phyloP scores from a whole-genome alignment of 2,797 vertebrate genomes.

The Coregonus ussuriensis region DNA sequence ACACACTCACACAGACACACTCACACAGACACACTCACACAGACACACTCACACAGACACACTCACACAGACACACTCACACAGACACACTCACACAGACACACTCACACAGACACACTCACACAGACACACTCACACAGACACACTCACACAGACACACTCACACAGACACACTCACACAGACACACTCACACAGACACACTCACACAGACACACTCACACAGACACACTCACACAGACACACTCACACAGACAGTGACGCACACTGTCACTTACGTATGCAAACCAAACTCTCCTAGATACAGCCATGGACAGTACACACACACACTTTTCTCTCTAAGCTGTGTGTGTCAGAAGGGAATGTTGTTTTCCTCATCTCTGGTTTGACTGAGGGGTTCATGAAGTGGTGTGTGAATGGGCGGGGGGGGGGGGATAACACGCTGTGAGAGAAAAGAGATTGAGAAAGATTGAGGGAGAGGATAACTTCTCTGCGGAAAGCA shows the following conservation, averaged over 20 bases:
- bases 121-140: too few relatives aligned
- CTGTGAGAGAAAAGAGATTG: not conserved
- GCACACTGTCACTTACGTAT: not conserved
- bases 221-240: not conserved
- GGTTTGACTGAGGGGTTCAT: not conserved
- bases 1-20: not conserved
- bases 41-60: too few relatives aligned
- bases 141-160: too few relatives aligned
- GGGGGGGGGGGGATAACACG: not conserved
- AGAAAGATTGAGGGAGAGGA: not conserved
- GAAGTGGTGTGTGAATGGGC: not conserved
- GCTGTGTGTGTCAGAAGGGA: not conserved
- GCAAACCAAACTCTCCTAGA: not conserved
- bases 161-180: too few relatives aligned
- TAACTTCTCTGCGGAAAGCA: too few relatives aligned
- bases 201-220: too few relatives aligned
- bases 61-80: too few relatives aligned
- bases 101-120: too few relatives aligned
- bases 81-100: too few relatives aligned
- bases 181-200: too few relatives aligned
- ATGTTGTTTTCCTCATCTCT: slow-evolving; percentile 11
- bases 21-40: not conserved
- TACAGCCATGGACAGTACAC: not conserved
- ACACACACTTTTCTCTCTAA: not conserved
- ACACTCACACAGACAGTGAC: not conserved